These are phyloP conservation scores for Petrolisthes cinctipes DNA, from an alignment of 2,888 invertebrate species.

Conservation along the genomic window DNA sequence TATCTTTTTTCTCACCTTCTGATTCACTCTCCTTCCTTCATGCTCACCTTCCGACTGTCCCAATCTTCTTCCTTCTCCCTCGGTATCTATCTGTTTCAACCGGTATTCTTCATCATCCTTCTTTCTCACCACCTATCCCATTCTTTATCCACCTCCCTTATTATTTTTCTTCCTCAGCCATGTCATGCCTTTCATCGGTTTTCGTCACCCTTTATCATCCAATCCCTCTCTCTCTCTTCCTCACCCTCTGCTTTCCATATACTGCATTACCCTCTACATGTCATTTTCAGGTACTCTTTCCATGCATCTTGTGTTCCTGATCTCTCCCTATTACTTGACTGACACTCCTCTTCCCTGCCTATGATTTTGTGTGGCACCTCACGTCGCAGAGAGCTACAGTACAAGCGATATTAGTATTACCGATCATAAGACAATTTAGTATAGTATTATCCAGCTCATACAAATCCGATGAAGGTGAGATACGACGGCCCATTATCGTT, in stretches of 20 bases:
- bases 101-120: neutral
- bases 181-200: neutral
- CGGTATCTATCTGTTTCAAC: neutral
- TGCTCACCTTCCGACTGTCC: neutral
- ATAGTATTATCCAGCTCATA: too few relatives aligned
- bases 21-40: neutral
- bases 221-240: neutral
- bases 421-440: too few relatives aligned
- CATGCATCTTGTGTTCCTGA: too few relatives aligned
- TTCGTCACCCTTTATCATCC: neutral
- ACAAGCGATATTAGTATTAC: too few relatives aligned
- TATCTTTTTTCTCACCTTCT: neutral
- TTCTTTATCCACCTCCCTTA: neutral
- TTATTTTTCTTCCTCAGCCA: neutral
- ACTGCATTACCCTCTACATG: too few relatives aligned
- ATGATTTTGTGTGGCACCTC: too few relatives aligned
- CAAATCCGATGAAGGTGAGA: too few relatives aligned
- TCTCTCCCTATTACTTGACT: too few relatives aligned
- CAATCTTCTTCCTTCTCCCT: neutral
- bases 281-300: too few relatives aligned
- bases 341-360: too few relatives aligned
- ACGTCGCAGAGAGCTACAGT: too few relatives aligned
- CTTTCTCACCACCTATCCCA: neutral
- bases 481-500: too few relatives aligned
- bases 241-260: neutral